Conservation (phyloP, 2,888 invertebrate species). For the Tinea pellionella region DNA sequence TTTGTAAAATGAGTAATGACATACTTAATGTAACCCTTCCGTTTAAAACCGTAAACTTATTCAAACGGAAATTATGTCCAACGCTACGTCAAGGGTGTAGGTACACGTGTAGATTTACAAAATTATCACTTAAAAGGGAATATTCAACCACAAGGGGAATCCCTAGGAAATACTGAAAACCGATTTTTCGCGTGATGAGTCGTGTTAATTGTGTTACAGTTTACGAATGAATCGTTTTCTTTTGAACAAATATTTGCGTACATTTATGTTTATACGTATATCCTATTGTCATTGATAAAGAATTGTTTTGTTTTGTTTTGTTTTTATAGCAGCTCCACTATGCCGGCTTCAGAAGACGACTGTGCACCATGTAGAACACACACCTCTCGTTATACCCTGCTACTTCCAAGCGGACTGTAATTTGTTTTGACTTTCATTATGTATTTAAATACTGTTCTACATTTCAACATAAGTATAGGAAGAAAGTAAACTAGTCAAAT, state of each 20-base stretch:
- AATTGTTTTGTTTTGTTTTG: too few relatives aligned
- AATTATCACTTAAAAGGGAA: slow-evolving; percentile 32
- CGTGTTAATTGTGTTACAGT: slow-evolving; percentile 31
- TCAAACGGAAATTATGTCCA: slow-evolving; percentile 44
- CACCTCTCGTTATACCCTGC: too few relatives aligned
- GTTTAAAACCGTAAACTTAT: slow-evolving; percentile 21
- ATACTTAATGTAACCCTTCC: background rate
- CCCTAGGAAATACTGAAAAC: slow-evolving; percentile 28
- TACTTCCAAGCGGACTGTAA: too few relatives aligned
- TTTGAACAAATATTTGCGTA: slow-evolving; percentile 17
- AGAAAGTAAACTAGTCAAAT: too few relatives aligned
- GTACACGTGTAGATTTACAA: slow-evolving; percentile 23
- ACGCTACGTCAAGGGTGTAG: slow-evolving; percentile 27
- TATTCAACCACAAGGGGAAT: slow-evolving; percentile 46
- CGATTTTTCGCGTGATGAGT: slow-evolving; percentile 35
- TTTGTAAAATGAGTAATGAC: background rate
- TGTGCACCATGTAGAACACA: too few relatives aligned
- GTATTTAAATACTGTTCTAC: too few relatives aligned
- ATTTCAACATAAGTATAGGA: too few relatives aligned
- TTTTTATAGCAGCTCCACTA: too few relatives aligned
- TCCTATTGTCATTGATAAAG: too few relatives aligned
- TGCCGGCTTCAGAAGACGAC: too few relatives aligned
- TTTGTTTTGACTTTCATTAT: too few relatives aligned
- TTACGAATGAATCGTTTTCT: slow-evolving; percentile 26
- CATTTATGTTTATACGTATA: too few relatives aligned